Evolutionary conservation across 2,113 vertebrate species (phyloP).

Genomic region (Leptocoma aspasia): DNA sequence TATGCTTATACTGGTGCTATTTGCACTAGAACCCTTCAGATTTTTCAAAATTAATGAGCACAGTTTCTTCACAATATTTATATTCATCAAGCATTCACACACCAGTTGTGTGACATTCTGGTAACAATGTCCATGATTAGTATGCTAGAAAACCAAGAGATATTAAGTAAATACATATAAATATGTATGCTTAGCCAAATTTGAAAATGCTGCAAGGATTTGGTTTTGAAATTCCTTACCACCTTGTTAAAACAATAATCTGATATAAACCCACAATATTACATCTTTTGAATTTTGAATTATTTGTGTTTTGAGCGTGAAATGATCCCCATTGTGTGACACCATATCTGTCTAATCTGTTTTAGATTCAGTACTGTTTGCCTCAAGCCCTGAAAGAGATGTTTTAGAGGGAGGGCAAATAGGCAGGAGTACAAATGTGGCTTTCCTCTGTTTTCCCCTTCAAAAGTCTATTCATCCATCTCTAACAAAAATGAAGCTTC

Average conservation of each 20-base stretch:
- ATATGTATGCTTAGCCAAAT: background rate
- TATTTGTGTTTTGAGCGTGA: background rate
- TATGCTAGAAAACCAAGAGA: background rate
- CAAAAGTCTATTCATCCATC: background rate
- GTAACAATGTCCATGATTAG: background rate
- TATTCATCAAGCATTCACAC: background rate
- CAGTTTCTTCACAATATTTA: background rate
- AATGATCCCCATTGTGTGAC: background rate
- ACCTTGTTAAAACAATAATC: background rate
- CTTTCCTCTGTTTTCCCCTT: background rate
- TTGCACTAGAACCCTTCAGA: background rate
- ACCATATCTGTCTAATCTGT: background rate
- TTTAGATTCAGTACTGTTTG: background rate
- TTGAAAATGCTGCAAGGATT: background rate
- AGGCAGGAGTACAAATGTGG: background rate
- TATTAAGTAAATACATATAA: background rate
- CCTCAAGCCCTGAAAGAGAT: background rate
- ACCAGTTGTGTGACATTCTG: background rate
- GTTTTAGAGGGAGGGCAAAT: background rate
- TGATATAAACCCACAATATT: background rate
- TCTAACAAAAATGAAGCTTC: constrained; percentile 2
- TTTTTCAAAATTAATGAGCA: constrained; percentile 31
- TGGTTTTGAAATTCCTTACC: background rate
- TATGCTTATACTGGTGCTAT: background rate
- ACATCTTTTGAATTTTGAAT: background rate